phyloP scores from a whole-genome alignment of 1,140 invertebrate genomes.

The Pantala flavescens region DNA sequence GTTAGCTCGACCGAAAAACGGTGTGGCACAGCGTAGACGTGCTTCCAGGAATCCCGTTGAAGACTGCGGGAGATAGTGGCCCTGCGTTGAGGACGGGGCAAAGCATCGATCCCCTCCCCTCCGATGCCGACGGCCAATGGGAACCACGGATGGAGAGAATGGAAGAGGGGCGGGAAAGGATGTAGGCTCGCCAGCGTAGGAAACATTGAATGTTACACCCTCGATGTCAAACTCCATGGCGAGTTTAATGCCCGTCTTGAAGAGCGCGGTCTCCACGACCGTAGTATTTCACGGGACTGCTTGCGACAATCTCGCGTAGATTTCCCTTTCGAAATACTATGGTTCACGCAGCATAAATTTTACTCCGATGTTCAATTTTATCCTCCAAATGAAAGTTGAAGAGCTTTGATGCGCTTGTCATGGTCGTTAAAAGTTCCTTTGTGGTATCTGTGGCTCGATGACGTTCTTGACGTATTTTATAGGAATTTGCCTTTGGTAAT shows the following conservation, averaged over 20 bases:
- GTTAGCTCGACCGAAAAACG: too few species aligned
- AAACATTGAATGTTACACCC: background rate
- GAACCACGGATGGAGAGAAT: background rate
- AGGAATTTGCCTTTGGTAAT: too few species aligned
- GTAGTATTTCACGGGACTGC: background rate
- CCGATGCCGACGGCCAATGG: background rate
- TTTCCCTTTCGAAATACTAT: slow-evolving; percentile 6
- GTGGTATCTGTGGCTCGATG: too few species aligned
- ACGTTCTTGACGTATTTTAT: too few species aligned
- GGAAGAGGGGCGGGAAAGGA: background rate
- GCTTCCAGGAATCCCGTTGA: background rate
- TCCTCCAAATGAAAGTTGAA: too few species aligned
- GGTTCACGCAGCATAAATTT: too few species aligned
- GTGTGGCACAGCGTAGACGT: too few species aligned
- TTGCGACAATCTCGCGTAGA: background rate
- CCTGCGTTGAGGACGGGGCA: background rate
- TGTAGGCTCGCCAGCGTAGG: background rate
- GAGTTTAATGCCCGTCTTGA: background rate
- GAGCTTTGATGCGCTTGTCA: too few species aligned
- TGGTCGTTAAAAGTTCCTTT: too few species aligned
- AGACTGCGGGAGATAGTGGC: background rate
- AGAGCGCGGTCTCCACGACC: slow-evolving; percentile 1
- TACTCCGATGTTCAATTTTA: too few species aligned
- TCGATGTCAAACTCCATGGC: too few species aligned
- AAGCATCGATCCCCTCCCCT: slow-evolving; percentile 1